phyloP scores from a whole-genome alignment of 2,113 vertebrate species.

The Cavia porcellus region DNA sequence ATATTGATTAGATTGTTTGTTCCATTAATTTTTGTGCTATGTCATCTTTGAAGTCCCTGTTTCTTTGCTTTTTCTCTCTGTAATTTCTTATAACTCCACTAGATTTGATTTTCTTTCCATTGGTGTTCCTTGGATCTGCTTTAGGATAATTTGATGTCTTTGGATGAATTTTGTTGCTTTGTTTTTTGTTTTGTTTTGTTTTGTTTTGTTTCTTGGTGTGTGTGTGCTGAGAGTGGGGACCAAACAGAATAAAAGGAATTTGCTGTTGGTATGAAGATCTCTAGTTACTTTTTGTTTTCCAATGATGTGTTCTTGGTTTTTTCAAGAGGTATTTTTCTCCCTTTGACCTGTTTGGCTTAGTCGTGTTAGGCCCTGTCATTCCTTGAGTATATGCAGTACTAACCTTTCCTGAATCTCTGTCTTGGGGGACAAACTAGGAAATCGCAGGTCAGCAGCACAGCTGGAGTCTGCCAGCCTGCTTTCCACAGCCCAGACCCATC shows the following conservation, averaged over 20 bases:
- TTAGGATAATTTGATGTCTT: not conserved
- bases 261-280: not conserved
- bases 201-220: not conserved
- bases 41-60: not conserved
- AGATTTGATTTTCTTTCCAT: not conserved
- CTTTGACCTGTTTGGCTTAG: not conserved
- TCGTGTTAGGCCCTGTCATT: not conserved
- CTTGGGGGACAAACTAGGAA: not conserved
- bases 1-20: not conserved
- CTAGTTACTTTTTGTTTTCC: not conserved
- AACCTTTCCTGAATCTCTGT: not conserved
- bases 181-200: not conserved
- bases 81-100: not conserved
- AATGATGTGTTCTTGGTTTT: not conserved
- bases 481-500: not conserved
- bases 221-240: not conserved
- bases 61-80: not conserved
- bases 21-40: not conserved
- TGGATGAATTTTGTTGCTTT: not conserved
- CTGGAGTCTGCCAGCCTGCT: not conserved
- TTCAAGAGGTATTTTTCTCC: not conserved
- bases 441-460: not conserved
- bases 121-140: not conserved
- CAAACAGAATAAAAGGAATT: not conserved
- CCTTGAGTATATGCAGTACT: not conserved